Evolutionary conservation across 2,113 vertebrate species (phyloP), one percentile per base, ranked within the genome.

Genomic region (Myotis lucifugus): DNA sequence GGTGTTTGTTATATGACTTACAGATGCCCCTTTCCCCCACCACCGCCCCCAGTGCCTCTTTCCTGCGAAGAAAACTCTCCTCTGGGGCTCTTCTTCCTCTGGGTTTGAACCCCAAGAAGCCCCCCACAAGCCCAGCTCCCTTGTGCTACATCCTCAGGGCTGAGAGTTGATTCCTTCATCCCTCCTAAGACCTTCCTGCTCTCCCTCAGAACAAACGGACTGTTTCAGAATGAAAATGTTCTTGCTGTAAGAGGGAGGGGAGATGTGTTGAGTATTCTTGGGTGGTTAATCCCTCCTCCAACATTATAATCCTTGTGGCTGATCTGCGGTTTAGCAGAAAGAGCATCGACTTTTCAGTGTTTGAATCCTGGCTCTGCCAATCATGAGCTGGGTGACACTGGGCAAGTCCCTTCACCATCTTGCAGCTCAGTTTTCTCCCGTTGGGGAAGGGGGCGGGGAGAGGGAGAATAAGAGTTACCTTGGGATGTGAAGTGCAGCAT

Each of bases 1-100:
- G 95, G 70, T 84, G 95, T 94, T 93, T 96, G 85, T 86, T 97
- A 92, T 94, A 77, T 84, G 91, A 96, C 91, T 95, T 94, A 73
- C 85, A 94, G 91, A 84, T 72, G 84, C 89, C 72, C 48, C 59
- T 27, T 50, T 59, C 73, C 18, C 34, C 78, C n/a, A 40, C 46
- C n/a, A 8, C 10, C 59, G 32, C 61, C 34, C 76, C 3, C 3
- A 40, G 78, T 0, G 32, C 54, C 66, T 69, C 50, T 93, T 88
- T 88, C 86, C 69, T 83, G 13, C 0, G 23, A 79, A 86, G 81
- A 67, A 85, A 91, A 69, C n/a, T 78, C 78, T 96, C 42, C 81
- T 82, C 56, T 13, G 79, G 82, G 85, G 52, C 19, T 91, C 69
- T 67, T 86, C 19, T 27, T 67, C 37, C 37, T 93, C 40, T 85